These are phyloP conservation scores for Girardia tigrina DNA, from an alignment of 2,888 invertebrate species.

Conservation along the genomic window DNA sequence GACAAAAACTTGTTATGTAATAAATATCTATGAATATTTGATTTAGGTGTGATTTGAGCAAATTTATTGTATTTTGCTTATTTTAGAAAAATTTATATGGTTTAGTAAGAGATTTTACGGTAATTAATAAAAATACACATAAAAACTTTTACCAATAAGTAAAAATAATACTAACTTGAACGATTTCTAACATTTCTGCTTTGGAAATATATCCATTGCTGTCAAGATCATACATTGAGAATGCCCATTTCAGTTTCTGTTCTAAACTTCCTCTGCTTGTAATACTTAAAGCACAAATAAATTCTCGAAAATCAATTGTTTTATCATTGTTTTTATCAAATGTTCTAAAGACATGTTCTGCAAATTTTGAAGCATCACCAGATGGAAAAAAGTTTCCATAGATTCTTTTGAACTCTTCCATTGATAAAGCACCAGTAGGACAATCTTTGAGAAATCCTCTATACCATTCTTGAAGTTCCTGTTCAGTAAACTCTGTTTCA, in stretches of 20 bases:
- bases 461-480: conserved; percentile 95
- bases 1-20: too few relatives aligned
- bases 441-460: conserved; percentile 93
- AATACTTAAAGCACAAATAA: conserved; percentile 86
- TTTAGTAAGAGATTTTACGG: too few relatives aligned
- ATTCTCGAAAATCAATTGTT: conserved; percentile 91
- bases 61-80: too few relatives aligned
- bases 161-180: too few relatives aligned
- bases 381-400: conserved; percentile 97
- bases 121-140: too few relatives aligned
- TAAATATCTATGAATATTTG: too few relatives aligned
- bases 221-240: conserved; percentile 96
- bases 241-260: conserved; percentile 94
- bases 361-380: conserved; percentile 78
- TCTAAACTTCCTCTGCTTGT: conserved; percentile 91
- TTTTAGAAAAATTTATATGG: too few relatives aligned
- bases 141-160: too few relatives aligned
- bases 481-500: conserved; percentile 92
- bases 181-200: conserved; percentile 96
- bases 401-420: conserved; percentile 96
- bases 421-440: conserved; percentile 83
- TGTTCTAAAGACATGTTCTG: conserved; percentile 81
- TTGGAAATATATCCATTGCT: conserved; percentile 92
- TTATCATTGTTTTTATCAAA: conserved; percentile 84
- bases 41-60: too few relatives aligned